These are phyloP conservation scores for Odontophorus gujanensis DNA, from an alignment of 2,113 vertebrate genomes.

Conservation along the genomic window DNA sequence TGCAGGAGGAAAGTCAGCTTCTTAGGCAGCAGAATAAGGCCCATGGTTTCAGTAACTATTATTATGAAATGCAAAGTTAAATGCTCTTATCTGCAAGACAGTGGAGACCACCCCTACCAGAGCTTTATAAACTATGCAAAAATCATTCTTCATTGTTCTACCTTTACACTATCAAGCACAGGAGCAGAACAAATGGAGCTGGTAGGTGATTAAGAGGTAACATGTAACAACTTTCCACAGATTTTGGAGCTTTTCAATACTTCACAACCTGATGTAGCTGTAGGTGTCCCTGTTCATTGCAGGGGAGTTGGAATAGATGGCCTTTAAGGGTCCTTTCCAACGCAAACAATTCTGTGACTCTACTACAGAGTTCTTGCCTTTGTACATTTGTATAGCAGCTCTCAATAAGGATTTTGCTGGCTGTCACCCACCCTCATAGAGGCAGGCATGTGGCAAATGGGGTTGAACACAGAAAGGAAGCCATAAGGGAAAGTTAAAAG, in stretches of 20 bases:
- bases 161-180: background rate
- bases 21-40: background rate
- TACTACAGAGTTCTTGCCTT: background rate
- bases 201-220: background rate
- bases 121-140: background rate
- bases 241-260: background rate
- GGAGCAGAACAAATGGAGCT: background rate
- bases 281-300: too few species aligned
- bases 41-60: background rate
- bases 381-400: background rate
- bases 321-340: too few species aligned
- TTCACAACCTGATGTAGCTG: background rate
- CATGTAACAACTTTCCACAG: background rate
- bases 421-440: background rate
- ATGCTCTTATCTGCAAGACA: background rate
- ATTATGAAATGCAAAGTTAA: background rate
- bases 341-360: too few species aligned
- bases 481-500: background rate
- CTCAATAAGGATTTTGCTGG: background rate
- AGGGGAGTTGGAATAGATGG: too few species aligned
- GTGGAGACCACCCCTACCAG: background rate
- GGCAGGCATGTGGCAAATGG: background rate
- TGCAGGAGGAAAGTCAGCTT: background rate
- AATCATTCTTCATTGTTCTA: background rate
- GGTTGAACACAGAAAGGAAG: background rate